These are phyloP conservation scores for Euplagia quadripunctaria DNA, from an alignment of 2,888 invertebrate genomes.

Conservation along the genomic window DNA sequence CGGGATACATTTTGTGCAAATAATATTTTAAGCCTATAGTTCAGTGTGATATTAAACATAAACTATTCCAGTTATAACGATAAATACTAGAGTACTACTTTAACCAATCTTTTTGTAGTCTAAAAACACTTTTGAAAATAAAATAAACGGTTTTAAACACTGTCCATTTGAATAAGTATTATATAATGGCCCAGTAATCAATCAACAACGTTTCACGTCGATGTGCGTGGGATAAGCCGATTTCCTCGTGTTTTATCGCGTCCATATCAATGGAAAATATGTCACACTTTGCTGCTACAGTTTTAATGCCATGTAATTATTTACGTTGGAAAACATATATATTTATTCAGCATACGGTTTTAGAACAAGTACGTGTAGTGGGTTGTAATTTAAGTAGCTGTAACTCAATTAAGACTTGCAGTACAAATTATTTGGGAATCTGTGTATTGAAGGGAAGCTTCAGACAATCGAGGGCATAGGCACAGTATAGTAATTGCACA, in stretches of 20 bases:
- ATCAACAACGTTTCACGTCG: slow-evolving; percentile 1
- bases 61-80: neutral
- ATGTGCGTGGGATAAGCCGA: slow-evolving; percentile 2
- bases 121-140: neutral
- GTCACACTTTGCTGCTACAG: neutral
- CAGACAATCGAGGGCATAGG: neutral
- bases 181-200: slow-evolving; percentile 5
- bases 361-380: neutral
- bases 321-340: neutral
- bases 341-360: neutral
- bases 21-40: no score
- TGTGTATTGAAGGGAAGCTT: neutral
- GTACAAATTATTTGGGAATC: neutral
- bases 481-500: neutral
- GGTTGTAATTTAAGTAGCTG: neutral
- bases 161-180: slow-evolving; percentile 1
- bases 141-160: slow-evolving; percentile 1
- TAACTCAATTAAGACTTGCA: neutral
- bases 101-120: neutral
- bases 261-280: slow-evolving; percentile 12
- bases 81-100: neutral
- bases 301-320: slow-evolving; percentile 15
- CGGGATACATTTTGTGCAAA: no score
- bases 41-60: neutral
- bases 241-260: slow-evolving; percentile 8